Percentiles rank a stretch among this genome's conserved stretches.
Evolutionary conservation across 2,113 vertebrate genomes (phyloP).

Genomic region (Megatriorchis doriae): DNA sequence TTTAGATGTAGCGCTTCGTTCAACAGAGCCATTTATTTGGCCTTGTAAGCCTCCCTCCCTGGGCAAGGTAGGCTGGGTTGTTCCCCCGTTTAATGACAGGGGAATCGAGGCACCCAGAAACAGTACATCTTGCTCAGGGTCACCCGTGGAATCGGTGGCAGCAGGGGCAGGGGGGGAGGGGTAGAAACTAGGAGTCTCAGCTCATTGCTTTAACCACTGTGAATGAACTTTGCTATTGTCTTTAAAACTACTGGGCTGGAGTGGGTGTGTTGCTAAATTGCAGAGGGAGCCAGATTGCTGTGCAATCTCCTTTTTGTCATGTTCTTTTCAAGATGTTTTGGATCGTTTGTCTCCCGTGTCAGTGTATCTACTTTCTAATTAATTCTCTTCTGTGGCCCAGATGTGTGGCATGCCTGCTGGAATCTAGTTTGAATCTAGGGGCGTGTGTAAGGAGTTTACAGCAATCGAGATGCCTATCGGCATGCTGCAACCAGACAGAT

Average conservation of each 20-base stretch:
- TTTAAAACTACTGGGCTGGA: not conserved
- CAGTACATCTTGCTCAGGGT: not conserved
- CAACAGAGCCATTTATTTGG: not conserved
- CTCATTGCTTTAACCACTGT: not conserved
- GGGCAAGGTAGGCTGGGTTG: not conserved
- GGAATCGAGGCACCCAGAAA: not conserved
- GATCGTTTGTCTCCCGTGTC: not conserved
- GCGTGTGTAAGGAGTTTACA: not conserved
- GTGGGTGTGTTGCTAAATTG: not conserved
- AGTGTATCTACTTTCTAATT: not conserved
- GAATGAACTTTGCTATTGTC: conserved; percentile 17
- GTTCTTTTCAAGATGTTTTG: not conserved
- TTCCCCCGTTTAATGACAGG: fast-evolving
- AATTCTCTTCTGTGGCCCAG: not conserved
- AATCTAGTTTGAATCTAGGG: not conserved
- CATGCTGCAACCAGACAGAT: not conserved
- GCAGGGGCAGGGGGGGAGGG: not conserved
- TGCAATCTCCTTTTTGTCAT: not conserved
- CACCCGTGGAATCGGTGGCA: not conserved
- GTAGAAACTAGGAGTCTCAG: not conserved
- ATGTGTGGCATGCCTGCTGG: not conserved
- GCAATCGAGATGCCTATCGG: not conserved
- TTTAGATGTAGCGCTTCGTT: not conserved
- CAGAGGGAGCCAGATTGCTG: not conserved
- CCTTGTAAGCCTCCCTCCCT: not conserved